Evolutionary conservation across 2,797 vertebrate genomes (phyloP).

Genomic region (Gallirallus australis): DNA sequence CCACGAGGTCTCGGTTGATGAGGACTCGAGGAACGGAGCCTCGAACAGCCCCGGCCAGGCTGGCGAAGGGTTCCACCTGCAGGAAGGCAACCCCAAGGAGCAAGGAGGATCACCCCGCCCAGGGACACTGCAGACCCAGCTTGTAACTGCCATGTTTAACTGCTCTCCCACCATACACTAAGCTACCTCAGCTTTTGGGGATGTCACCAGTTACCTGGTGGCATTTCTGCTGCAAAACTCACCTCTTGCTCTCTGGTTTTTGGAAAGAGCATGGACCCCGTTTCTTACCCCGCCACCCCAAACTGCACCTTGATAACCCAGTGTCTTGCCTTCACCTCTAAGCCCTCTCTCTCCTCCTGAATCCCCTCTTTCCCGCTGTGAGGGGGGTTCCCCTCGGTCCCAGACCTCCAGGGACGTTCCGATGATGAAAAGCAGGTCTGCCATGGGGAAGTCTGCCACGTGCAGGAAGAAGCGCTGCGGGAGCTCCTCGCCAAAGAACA

Average conservation of each 20-base stretch:
- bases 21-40: constrained; percentile 88
- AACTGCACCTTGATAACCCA: not conserved
- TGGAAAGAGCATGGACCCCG: not conserved
- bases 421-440: constrained; percentile 93
- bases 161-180: not conserved
- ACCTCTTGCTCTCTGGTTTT: not conserved
- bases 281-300: not conserved
- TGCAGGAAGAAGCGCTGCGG: constrained; percentile 89
- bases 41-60: constrained; percentile 84
- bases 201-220: not conserved
- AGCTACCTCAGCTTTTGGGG: not conserved
- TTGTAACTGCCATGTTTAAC: rapidly evolving
- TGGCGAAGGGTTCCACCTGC: constrained; percentile 97
- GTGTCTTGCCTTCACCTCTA: not conserved
- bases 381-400: not conserved
- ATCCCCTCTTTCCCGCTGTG: not conserved
- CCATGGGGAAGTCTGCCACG: constrained; percentile 88
- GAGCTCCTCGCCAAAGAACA: constrained; percentile 95
- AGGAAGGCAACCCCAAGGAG: not conserved
- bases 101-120: not conserved
- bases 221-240: not conserved
- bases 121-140: rapidly evolving
- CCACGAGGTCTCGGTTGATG: constrained; percentile 91
- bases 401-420: constrained; percentile 96
- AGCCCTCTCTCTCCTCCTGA: not conserved